phyloP scores from a whole-genome alignment of 2,113 vertebrate species.

The Crotophaga sulcirostris region DNA sequence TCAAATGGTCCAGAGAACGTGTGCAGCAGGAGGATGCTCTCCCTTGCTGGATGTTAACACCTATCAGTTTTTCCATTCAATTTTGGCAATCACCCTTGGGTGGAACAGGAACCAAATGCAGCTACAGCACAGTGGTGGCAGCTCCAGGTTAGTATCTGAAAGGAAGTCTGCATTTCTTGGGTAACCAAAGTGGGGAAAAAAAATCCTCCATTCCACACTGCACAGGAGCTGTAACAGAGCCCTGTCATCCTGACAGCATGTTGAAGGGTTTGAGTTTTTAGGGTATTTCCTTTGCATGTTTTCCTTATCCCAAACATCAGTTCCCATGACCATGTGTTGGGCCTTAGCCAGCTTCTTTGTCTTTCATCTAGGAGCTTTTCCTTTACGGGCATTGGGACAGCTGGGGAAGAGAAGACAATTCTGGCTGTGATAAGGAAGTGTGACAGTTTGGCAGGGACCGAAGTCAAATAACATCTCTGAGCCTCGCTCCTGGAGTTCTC shows the following conservation, averaged over 20 bases:
- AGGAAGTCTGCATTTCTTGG: neutral
- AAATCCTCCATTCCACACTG: neutral
- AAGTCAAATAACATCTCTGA: neutral
- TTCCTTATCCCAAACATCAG: neutral
- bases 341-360: neutral
- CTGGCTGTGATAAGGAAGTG: neutral
- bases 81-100: neutral
- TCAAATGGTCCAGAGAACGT: neutral
- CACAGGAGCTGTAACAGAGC: neutral
- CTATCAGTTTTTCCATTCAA: neutral
- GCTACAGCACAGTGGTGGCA: neutral
- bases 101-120: neutral
- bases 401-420: neutral
- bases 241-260: fast-evolving
- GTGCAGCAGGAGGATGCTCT: neutral
- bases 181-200: neutral
- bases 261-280: neutral
- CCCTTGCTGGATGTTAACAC: neutral
- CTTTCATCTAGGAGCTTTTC: slow-evolving; percentile 11
- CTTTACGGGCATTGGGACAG: neutral
- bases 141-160: neutral
- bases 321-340: neutral
- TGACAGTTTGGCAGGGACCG: neutral
- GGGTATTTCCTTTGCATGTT: neutral
- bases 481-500: neutral